Evolutionary conservation across 2,888 invertebrate species (phyloP), one percentile per base, ranked within the genome.

Genomic region (Lithophane ornitopus): DNA sequence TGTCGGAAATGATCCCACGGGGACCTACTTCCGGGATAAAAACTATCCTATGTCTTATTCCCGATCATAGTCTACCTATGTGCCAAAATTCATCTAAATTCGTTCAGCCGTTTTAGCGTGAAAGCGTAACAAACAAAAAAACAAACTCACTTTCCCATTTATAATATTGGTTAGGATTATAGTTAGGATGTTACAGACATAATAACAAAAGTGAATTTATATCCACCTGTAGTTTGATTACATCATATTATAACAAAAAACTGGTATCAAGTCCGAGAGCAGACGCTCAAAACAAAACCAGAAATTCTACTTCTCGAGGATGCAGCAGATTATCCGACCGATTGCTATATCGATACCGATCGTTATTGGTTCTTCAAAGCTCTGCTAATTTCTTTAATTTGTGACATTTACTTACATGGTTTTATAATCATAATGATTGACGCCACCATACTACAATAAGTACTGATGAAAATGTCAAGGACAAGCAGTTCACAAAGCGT

Each of bases 141-240:
- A 46, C 19, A 49, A 49, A 49, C 22, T 22, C 49, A 63, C 49
- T 58, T 34, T 14, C 26, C 14, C 26, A 54, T 75, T 26, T 44
- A 46, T 16, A 63, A 58, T 34, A 56, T 76, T 28, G 9, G 3
- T 52, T 11, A n/a, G 9, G 3, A 81, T n/a, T 56, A 56, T 46
- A 22, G 22, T 54, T 11, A n/a, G 11, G 11, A 81, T n/a, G 59
- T 61, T 46, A 22, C 44, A 26, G n/a, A 9, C 26, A 65, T 63
- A 28, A 81, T 59, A 67, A 72, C 34, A 81, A 67, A 76, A 63
- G 56, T 73, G 81, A 81, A 70, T 67, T 70, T 56, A 74, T 26
- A 28, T 61, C 56, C 81, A 81, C 81, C 78, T 81, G 81, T 63
- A 70, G 12, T 54, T 70, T 70, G 39, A 70, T 81, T 78, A 78